Evolutionary conservation across 2,888 invertebrate species (phyloP).

Genomic region (Lypha dubia): DNA sequence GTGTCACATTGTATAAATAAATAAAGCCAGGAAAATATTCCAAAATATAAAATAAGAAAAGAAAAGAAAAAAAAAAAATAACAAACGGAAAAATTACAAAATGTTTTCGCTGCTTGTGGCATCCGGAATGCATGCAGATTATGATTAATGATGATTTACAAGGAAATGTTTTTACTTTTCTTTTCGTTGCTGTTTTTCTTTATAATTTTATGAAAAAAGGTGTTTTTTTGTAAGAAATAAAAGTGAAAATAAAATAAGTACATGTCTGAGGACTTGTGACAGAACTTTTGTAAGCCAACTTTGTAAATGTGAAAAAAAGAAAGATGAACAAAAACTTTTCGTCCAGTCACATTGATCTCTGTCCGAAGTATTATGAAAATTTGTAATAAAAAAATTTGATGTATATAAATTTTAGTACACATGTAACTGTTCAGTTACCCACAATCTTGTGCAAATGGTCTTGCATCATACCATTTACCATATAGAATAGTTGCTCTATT

Average conservation of each 20-base stretch:
- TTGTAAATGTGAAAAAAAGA: not conserved
- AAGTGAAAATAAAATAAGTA: conserved; percentile 10
- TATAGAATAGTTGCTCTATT: no score
- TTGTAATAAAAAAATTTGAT: no score
- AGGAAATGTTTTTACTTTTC: conserved; percentile 21
- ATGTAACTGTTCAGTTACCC: no score
- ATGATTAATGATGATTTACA: conserved; percentile 63
- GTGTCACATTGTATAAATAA: conserved; percentile 73
- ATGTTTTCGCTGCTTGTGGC: conserved; percentile 49
- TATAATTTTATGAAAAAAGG: not conserved
- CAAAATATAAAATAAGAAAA: no score
- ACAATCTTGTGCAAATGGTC: no score
- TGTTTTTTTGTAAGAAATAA: conserved; percentile 15
- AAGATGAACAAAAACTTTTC: not conserved
- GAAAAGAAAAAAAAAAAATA: conserved; percentile 13
- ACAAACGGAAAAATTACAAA: conserved; percentile 48
- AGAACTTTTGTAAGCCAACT: not conserved
- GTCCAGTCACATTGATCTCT: no score
- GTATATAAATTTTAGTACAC: no score
- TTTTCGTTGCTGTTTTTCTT: not conserved
- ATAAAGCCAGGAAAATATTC: conserved; percentile 16
- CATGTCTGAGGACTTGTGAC: not conserved
- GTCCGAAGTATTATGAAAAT: no score
- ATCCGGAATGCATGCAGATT: conserved; percentile 52
- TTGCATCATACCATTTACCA: no score